Conservation (phyloP, 64 coral and sea anemone species). For the Orbicella faveolata region DNA sequence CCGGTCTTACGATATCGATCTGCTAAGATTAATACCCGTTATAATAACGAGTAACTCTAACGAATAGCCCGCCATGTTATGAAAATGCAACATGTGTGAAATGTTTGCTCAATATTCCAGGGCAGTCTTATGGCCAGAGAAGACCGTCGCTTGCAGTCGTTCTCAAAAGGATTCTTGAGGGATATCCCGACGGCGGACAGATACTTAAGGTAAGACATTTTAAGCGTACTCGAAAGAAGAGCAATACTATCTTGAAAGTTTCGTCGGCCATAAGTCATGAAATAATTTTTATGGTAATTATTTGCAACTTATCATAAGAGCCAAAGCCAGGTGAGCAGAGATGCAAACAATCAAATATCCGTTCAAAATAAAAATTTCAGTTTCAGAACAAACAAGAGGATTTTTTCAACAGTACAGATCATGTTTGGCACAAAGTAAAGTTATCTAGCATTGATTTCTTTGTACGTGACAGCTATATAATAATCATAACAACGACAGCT, state of each 20-base stretch:
- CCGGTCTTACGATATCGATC: background rate
- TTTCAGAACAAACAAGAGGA: no score
- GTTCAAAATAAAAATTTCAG: background rate
- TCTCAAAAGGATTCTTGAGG: slow-evolving; percentile 57
- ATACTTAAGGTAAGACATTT: slow-evolving; percentile 58
- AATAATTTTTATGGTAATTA: slow-evolving; percentile 15
- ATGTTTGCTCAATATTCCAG: slow-evolving; percentile 9
- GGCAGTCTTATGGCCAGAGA: slow-evolving; percentile 60
- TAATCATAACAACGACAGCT: no score
- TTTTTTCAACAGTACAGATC: no score
- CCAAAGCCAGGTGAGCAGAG: background rate
- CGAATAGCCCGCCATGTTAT: slow-evolving; percentile 1
- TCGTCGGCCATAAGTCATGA: background rate
- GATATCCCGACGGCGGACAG: slow-evolving; percentile 76
- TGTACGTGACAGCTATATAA: no score
- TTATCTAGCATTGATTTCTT: no score
- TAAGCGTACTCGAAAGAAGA: background rate
- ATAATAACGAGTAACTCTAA: background rate
- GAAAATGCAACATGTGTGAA: background rate
- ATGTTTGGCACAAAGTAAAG: no score
- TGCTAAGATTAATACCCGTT: background rate
- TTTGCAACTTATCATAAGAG: background rate
- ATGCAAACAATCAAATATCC: background rate
- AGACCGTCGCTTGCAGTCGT: slow-evolving; percentile 57
- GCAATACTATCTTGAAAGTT: background rate